Percentiles rank a stretch among this genome's conserved stretches.
Conservation (phyloP, 2,113 vertebrate genomes). For the Hippocampus comes region DNA sequence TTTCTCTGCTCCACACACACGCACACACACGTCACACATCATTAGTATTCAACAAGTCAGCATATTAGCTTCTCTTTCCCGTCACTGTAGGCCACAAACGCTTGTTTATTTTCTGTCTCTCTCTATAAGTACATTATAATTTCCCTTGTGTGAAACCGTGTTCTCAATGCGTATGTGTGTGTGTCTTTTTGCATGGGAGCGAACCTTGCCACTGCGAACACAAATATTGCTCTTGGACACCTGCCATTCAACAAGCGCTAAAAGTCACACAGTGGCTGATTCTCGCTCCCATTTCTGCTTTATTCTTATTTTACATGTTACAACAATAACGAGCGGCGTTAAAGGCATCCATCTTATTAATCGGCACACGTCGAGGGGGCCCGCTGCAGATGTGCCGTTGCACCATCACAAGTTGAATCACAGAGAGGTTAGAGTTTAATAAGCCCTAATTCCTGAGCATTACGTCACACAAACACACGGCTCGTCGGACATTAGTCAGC, state of each 20-base stretch:
- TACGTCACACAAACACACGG: slow-evolving; percentile 50
- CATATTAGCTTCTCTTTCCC: neutral
- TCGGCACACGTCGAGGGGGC: slow-evolving; percentile 19
- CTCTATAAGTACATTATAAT: neutral
- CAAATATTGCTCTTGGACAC: slow-evolving; percentile 33
- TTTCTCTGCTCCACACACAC: neutral
- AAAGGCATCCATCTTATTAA: neutral
- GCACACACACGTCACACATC: neutral
- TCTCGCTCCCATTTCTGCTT: neutral
- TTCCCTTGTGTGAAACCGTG: neutral
- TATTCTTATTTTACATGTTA: neutral
- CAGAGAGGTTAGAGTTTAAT: slow-evolving; percentile 60
- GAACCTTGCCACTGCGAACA: slow-evolving; percentile 1
- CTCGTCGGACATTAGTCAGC: slow-evolving; percentile 20
- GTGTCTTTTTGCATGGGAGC: neutral
- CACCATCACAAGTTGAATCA: slow-evolving; percentile 37
- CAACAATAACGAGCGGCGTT: neutral
- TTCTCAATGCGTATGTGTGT: neutral
- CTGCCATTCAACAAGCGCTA: slow-evolving; percentile 4
- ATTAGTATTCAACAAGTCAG: neutral
- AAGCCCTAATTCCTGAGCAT: slow-evolving; percentile 56
- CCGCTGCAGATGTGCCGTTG: slow-evolving; percentile 47
- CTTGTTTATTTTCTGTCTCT: slow-evolving; percentile 2
- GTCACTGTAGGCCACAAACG: neutral
- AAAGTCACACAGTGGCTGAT: neutral